These are phyloP conservation scores for Neoscelio sp. DNA, from an alignment of 2,888 invertebrate genomes.

Conservation along the genomic window DNA sequence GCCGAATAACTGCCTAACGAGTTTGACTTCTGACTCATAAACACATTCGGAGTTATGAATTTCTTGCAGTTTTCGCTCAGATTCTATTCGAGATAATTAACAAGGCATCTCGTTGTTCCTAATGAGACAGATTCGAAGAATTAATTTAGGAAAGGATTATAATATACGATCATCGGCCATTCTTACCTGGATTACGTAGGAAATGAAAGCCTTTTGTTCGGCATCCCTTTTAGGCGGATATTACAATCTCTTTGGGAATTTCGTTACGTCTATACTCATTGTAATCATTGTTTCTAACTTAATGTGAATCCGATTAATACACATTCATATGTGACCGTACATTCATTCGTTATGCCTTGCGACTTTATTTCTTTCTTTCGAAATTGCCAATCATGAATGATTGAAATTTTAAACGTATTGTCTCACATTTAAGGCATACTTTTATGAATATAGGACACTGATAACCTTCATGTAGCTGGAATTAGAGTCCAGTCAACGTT, in stretches of 20 bases:
- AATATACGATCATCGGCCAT: conserved; percentile 30
- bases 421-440: too few relatives aligned
- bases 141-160: conserved; percentile 19
- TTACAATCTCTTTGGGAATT: conserved; percentile 33
- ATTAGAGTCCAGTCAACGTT: too few relatives aligned
- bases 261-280: conserved; percentile 15
- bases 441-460: too few relatives aligned
- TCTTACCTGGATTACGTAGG: conserved; percentile 21
- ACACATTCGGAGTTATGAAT: conserved; percentile 18
- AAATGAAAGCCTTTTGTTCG: conserved; percentile 48
- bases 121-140: conserved; percentile 38
- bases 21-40: conserved; percentile 3
- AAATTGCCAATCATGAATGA: too few relatives aligned
- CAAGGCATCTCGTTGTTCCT: conserved; percentile 25
- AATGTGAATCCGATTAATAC: not conserved
- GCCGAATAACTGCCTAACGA: not conserved
- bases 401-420: too few relatives aligned
- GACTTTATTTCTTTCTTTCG: too few relatives aligned
- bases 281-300: conserved; percentile 8
- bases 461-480: too few relatives aligned
- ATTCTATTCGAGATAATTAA: conserved; percentile 27
- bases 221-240: conserved; percentile 29
- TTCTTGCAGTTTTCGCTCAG: conserved; percentile 1
- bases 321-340: too few relatives aligned
- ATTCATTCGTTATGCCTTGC: too few relatives aligned